A percentile compares a stretch with the other conserved stretches of the same genome.
Conservation (phyloP, 2,797 vertebrate genomes). For the Arrhamphus sclerolepis region DNA sequence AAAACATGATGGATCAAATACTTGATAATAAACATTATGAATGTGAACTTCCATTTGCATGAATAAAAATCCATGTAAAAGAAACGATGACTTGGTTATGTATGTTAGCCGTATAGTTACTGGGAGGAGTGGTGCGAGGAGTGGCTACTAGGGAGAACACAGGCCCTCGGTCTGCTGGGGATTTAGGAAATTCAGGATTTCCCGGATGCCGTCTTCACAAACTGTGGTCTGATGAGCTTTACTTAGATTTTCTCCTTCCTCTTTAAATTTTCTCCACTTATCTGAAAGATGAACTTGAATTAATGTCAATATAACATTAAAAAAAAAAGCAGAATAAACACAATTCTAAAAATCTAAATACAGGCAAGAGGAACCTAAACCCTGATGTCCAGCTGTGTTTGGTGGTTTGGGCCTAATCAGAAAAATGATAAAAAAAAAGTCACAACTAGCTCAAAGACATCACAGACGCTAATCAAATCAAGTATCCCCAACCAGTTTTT, state of each 20-base stretch:
- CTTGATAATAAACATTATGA: slow-evolving; percentile 19
- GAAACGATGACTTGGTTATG: slow-evolving; percentile 16
- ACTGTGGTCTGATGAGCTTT: slow-evolving; percentile 67
- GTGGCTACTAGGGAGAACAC: slow-evolving; percentile 74
- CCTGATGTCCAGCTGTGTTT: no score
- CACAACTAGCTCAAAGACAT: no score
- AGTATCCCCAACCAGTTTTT: no score
- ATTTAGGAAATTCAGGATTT: slow-evolving; percentile 82
- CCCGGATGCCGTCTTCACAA: slow-evolving; percentile 80
- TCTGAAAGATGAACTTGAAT: slow-evolving; percentile 60
- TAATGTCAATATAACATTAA: neutral
- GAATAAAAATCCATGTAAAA: slow-evolving; percentile 25
- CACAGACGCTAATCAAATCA: no score
- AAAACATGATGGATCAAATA: slow-evolving; percentile 23
- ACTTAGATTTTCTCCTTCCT: slow-evolving; percentile 71
- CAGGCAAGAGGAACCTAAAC: neutral
- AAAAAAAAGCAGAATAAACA: no score
- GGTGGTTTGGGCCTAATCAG: no score
- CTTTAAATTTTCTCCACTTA: slow-evolving; percentile 82
- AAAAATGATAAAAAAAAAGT: no score
- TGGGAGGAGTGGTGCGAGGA: slow-evolving; percentile 2
- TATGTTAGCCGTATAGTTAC: slow-evolving; percentile 13
- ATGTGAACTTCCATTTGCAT: slow-evolving; percentile 27
- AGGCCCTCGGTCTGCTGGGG: slow-evolving; percentile 75
- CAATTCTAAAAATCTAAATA: neutral